phyloP scores from a whole-genome alignment of 2,113 vertebrate species.

The Corythaeola cristata region DNA sequence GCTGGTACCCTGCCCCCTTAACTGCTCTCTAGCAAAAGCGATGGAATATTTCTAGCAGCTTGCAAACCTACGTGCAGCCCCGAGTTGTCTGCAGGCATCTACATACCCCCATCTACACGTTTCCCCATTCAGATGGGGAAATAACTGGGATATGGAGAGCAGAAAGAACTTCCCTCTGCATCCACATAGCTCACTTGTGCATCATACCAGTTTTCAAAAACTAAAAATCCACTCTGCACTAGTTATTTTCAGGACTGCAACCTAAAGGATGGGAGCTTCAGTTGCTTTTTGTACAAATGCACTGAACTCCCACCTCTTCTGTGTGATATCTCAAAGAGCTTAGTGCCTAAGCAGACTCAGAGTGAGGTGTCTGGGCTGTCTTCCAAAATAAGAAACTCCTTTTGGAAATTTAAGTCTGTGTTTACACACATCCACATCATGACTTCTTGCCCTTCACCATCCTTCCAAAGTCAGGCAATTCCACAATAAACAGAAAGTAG shows the following conservation, averaged over 20 bases:
- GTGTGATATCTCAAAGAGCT: background rate
- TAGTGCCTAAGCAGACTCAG: background rate
- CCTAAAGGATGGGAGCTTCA: background rate
- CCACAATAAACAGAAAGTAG: background rate
- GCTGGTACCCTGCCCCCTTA: background rate
- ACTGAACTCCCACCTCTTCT: background rate
- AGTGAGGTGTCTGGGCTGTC: background rate
- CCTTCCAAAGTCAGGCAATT: background rate
- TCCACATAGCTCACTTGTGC: background rate
- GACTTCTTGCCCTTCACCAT: background rate
- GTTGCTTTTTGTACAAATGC: background rate
- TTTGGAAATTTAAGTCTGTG: background rate
- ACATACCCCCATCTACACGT: rapidly evolving
- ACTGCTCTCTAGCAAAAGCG: background rate
- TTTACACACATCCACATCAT: background rate
- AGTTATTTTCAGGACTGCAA: background rate
- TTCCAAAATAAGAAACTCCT: background rate
- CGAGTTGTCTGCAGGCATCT: background rate
- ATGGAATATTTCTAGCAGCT: background rate
- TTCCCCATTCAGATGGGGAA: background rate
- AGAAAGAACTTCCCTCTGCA: background rate
- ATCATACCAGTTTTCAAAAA: background rate
- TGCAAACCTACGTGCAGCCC: background rate
- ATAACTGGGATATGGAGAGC: background rate
- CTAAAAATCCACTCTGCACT: background rate